Base-by-base conservation (phyloP, 2,888 invertebrate species). In the Limnephilus lunatus region DNA sequence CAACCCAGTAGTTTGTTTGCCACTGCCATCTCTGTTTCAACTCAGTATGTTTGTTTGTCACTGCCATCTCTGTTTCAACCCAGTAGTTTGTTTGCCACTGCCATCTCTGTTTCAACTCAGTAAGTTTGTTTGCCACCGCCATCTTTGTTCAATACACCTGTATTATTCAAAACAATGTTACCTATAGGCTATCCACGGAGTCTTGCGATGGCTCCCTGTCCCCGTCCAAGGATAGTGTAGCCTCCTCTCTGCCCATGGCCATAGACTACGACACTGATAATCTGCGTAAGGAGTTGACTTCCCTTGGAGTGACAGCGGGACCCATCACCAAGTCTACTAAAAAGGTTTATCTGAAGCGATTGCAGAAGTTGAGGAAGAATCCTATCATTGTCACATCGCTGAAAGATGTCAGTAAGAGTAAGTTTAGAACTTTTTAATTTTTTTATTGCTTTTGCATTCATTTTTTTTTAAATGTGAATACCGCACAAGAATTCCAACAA, bases 261-360 rank as follows among this genome's bases (percentile, higher is more conserved):
- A 95, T 97, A 39, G 97, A 97, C 94, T 97, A 97, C 94, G 97
- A 98, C 94, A 97, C 97, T 30, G 97, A 97, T 93, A 96, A 96
- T 0, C 95, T 98, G 3, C 95, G 97, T 86, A 95, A 96, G 0
- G 97, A 97, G 94, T 95, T 98, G 81, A 96, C 96, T 0, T 95
- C 95, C 12, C 95, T 97, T 31, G 98, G 98, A 0, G 97, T 97
- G 94, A 96, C 95, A 15, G 97, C 98, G 0, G 99, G 99, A 0
- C 99, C 99, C 3, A 97, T 99, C 94, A 98, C 97, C 1, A 95
- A 96, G 25, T 97, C 97, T 3, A 99, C 99, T 0, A 97, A 98
- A 94, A 96, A 97, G 1, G 95, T 98, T 14, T 99, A 99, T 94
- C 95, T 98, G 89, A 97, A 97, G 94, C 97, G 97, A 94, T 95